A percentile compares a stretch with the other conserved stretches of the same genome.
phyloP scores from a whole-genome alignment of 1,140 invertebrate species.

The Thaumatotibia leucotreta region DNA sequence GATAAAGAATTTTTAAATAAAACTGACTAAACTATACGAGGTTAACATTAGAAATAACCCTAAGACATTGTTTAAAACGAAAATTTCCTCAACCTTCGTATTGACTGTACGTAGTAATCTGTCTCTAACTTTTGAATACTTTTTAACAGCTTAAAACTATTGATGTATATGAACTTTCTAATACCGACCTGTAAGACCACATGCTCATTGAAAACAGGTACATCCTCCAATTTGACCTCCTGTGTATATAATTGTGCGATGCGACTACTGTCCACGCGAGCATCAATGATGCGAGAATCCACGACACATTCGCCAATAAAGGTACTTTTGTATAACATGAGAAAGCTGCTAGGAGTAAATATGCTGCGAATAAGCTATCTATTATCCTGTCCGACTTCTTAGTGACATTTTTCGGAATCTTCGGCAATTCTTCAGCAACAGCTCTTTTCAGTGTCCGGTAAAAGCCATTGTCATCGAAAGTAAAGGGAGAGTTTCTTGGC shows the following conservation, averaged over 20 bases:
- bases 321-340: conserved; percentile 44
- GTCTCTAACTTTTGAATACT: too few relatives aligned
- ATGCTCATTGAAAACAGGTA: conserved; percentile 85
- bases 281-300: conserved; percentile 57
- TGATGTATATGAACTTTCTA: too few relatives aligned
- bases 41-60: too few relatives aligned
- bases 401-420: conserved; percentile 40
- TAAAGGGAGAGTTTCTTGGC: conserved; percentile 80
- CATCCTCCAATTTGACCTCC: conserved; percentile 87
- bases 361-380: conserved; percentile 46
- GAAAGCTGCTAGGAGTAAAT: conserved; percentile 37
- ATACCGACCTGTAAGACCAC: conserved; percentile 79
- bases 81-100: too few relatives aligned
- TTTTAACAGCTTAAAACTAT: too few relatives aligned
- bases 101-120: too few relatives aligned
- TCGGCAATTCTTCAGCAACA: conserved; percentile 74
- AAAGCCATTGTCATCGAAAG: conserved; percentile 83
- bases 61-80: too few relatives aligned
- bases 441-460: conserved; percentile 81
- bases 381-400: conserved; percentile 40
- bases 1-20: too few relatives aligned
- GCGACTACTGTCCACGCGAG: conserved; percentile 78
- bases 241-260: conserved; percentile 90
- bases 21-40: too few relatives aligned
- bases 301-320: conserved; percentile 39